Evolutionary conservation across 1,140 invertebrate genomes (phyloP), one percentile per base, ranked within the genome.

Genomic region (Scylla paramamosain): DNA sequence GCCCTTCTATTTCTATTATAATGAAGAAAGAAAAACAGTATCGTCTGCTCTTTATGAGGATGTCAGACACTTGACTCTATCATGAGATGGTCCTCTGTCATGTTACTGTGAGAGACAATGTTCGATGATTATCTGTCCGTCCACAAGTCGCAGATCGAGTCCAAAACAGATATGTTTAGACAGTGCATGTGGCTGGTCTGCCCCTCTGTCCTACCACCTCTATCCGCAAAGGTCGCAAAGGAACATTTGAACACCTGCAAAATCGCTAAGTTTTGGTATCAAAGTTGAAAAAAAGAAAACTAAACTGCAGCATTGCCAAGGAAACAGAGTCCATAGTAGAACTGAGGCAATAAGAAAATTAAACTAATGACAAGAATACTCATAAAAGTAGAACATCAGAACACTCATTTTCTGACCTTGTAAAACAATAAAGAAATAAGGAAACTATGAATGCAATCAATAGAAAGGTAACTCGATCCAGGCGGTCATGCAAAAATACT

Each of bases 251-350:
- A 94, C 88, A 94, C 83, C 83, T 91, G 39, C 46, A 91, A 82
- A 94, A 77, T 94, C 92, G 83, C 12, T 87, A 87, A 28, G 92
- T 86, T 82, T 94, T 91, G 14, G 28, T 84, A 94, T 94, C 45
- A 94, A 88, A 84, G 93, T 94, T 77, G 6, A 77, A 83, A 83
- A 59, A 20, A 59, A 59, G 16, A 59, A 59, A 94, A 94, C 93
- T 91, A 94, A 94, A 94, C 45, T 94, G 93, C 93, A 94, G 93
- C 93, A 94, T 89, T 94, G 93, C 67, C 89, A 94, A 94, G 93
- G 93, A 94, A 94, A 94, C 88, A 91, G 88, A 94, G 32, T 86
- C 83, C 88, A 94, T 88, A 94, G 89, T 90, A 84, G 67, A 94
- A 94, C 93, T 94, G 59, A 94, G 83, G 93, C 77, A 84, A 84